Evolutionary conservation across 2,888 invertebrate species (phyloP).

Genomic region (Gari tellinella): DNA sequence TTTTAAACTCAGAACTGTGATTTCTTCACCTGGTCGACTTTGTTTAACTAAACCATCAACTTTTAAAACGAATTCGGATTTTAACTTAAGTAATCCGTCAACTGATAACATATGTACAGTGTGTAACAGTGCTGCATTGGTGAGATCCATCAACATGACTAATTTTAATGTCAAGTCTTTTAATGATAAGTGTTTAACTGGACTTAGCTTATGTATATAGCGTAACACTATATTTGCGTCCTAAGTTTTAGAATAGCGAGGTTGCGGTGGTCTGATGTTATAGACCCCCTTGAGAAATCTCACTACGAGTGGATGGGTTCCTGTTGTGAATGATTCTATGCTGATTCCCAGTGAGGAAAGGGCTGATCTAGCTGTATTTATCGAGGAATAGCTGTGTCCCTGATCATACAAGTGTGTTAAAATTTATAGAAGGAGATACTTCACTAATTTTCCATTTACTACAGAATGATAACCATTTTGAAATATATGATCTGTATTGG

Average conservation of each 20-base stretch:
- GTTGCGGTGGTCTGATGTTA: constrained; percentile 19
- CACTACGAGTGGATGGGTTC: constrained; percentile 24
- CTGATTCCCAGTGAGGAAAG: too few species aligned
- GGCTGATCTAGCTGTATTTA: too few species aligned
- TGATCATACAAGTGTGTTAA: constrained; percentile 18
- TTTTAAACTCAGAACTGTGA: background rate
- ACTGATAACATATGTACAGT: constrained; percentile 23
- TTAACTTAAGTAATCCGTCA: constrained; percentile 21
- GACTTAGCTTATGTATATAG: constrained; percentile 2
- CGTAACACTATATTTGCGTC: too few species aligned
- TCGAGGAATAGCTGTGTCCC: constrained; percentile 22
- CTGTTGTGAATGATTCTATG: constrained; percentile 1
- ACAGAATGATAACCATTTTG: too few species aligned
- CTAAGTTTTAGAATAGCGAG: background rate
- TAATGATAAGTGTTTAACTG: constrained; percentile 15
- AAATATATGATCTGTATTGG: constrained; percentile 25
- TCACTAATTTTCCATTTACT: too few species aligned
- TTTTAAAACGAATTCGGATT: constrained; percentile 6
- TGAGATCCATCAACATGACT: constrained; percentile 29
- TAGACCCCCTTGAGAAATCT: constrained; percentile 48
- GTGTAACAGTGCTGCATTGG: constrained; percentile 31
- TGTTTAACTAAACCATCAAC: constrained; percentile 11
- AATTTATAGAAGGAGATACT: constrained; percentile 19
- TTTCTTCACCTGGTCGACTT: constrained; percentile 7
- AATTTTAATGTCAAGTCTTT: constrained; percentile 43